Evolutionary conservation across 37 sponge, comb jelly and placozoan genomes (phyloP).

Genomic region (Agelas oroides): DNA sequence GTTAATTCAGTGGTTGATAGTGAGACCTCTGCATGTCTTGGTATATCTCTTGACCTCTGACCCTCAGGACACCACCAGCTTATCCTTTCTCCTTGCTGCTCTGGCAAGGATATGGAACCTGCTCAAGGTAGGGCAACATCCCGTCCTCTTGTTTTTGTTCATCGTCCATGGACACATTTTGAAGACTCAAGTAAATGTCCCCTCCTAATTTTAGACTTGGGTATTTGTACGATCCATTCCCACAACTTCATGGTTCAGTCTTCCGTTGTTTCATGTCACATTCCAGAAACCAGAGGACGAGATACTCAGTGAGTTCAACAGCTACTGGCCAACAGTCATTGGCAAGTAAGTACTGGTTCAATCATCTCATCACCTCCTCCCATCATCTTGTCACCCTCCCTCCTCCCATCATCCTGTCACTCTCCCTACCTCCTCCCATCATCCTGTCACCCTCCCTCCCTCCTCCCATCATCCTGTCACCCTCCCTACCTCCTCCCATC

Average conservation of each 20-base stretch:
- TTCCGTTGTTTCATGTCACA: no score
- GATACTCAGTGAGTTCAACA: conserved; percentile 34
- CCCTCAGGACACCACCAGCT: conserved; percentile 36
- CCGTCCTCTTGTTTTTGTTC: not conserved
- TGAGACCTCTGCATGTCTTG: no score
- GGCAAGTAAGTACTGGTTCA: conserved; percentile 76
- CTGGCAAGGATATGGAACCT: conserved; percentile 76
- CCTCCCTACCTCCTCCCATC: no score
- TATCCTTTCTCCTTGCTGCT: conserved; percentile 65
- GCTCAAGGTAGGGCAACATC: conserved; percentile 62
- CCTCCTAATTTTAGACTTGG: no score
- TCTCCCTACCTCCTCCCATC: no score
- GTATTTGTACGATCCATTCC: no score
- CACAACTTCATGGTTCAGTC: no score
- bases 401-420: not conserved
- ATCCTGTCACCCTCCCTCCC: no score
- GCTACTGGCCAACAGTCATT: conserved; percentile 83
- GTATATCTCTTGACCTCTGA: no score
- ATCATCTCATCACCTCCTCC: not conserved
- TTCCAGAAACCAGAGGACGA: conserved; percentile 70
- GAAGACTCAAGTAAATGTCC: no score
- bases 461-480: no score
- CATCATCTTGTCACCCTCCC: not conserved
- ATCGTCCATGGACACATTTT: no score
- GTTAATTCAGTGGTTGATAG: not conserved